A percentile compares a stretch with the other conserved stretches of the same genome.
Evolutionary conservation across 2,888 invertebrate genomes (phyloP).

Genomic region (Liposcelis brunnea): DNA sequence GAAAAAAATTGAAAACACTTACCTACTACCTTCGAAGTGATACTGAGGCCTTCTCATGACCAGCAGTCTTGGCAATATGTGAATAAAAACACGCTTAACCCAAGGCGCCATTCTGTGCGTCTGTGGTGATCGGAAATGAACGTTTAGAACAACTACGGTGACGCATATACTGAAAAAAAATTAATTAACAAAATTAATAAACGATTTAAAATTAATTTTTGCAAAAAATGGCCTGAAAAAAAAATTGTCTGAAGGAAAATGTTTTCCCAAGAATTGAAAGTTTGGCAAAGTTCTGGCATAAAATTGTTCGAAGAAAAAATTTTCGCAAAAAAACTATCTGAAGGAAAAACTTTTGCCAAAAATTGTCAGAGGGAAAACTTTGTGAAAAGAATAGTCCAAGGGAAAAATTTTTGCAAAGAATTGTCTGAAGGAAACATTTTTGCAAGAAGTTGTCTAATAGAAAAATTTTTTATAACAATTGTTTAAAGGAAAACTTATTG

Average conservation of each 20-base stretch:
- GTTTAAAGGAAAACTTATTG: no score
- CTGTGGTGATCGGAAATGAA: slow-evolving; percentile 94
- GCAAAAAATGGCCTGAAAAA: slow-evolving; percentile 5
- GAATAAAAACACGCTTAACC: slow-evolving; percentile 90
- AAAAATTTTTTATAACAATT: no score
- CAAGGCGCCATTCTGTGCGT: slow-evolving; percentile 96
- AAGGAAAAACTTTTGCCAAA: no score
- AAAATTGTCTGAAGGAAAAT: slow-evolving; percentile 5
- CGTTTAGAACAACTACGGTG: slow-evolving; percentile 90
- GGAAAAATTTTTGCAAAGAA: no score
- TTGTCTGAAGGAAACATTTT: no score
- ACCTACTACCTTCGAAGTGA: slow-evolving; percentile 29
- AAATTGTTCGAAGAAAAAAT: no score
- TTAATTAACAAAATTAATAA: background rate
- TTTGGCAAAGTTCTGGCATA: slow-evolving; percentile 7
- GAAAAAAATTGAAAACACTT: slow-evolving; percentile 6
- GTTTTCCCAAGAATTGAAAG: no score
- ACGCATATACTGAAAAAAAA: slow-evolving; percentile 60
- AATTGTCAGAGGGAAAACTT: no score
- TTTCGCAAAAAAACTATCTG: no score
- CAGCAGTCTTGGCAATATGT: slow-evolving; percentile 82
- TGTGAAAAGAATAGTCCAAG: no score
- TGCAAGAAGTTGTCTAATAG: no score
- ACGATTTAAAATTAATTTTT: slow-evolving; percentile 5
- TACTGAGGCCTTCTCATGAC: slow-evolving; percentile 72